These are phyloP conservation scores for Xiphorhynchus erythropygius DNA, from an alignment of 2,797 vertebrate genomes.

Conservation along the genomic window DNA sequence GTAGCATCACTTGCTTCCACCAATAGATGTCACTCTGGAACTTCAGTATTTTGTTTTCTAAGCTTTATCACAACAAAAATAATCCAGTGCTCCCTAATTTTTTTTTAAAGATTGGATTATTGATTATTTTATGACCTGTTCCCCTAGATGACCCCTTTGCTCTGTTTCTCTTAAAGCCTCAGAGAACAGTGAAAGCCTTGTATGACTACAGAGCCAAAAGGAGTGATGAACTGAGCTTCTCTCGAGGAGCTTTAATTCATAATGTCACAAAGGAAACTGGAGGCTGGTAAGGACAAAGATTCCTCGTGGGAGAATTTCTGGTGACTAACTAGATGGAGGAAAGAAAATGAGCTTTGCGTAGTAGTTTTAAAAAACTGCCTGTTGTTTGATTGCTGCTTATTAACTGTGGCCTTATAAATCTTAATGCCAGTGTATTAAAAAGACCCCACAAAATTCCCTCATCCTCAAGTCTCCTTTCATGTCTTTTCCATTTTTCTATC, in stretches of 20 bases:
- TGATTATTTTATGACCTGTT: constrained; percentile 35
- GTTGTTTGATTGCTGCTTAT: neutral
- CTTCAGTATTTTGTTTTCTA: neutral
- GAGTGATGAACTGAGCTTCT: constrained; percentile 88
- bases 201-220: constrained; percentile 88
- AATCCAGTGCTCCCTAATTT: neutral
- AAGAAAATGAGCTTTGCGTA: neutral
- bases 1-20: neutral
- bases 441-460: neutral
- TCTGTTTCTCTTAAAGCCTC: constrained; percentile 77
- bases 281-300: constrained; percentile 85
- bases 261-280: constrained; percentile 86
- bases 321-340: neutral
- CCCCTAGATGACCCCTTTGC: constrained; percentile 19
- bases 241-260: constrained; percentile 90
- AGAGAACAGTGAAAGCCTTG: constrained; percentile 87
- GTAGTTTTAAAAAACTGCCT: neutral
- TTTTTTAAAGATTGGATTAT: neutral
- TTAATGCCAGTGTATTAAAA: neutral
- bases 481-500: neutral
- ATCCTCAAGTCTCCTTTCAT: neutral
- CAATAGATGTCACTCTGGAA: constrained; percentile 60
- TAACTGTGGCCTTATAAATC: neutral
- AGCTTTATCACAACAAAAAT: neutral
- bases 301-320: neutral